These are phyloP conservation scores for Onychomys leucogaster DNA, from an alignment of 2,797 vertebrate species.

Conservation along the genomic window DNA sequence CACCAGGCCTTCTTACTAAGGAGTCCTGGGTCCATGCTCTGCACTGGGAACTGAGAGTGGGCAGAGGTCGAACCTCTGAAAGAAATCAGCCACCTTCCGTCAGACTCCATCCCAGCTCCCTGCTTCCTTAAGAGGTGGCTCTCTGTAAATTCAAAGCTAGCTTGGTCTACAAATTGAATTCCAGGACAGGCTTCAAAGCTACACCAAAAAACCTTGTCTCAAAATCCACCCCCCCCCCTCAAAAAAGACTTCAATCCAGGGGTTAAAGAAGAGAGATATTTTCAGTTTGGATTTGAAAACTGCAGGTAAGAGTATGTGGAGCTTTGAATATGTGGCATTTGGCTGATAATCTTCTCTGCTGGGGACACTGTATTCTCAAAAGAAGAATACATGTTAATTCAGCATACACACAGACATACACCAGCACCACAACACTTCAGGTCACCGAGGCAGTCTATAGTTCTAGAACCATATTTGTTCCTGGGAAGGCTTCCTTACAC, in stretches of 20 bases:
- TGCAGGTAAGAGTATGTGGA: not conserved
- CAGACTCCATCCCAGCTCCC: not conserved
- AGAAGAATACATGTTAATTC: not conserved
- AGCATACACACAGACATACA: too few relatives aligned
- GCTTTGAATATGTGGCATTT: not conserved
- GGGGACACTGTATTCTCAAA: not conserved
- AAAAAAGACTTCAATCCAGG: not conserved
- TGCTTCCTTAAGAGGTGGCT: not conserved
- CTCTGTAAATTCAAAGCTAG: not conserved
- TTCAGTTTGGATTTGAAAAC: not conserved
- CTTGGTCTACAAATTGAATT: not conserved
- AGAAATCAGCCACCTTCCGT: not conserved
- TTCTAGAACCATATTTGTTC: not conserved
- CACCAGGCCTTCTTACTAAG: not conserved
- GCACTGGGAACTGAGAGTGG: not conserved
- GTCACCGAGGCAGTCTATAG: not conserved
- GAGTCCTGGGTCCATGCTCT: too few relatives aligned
- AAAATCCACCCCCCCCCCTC: too few relatives aligned
- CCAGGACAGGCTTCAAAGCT: not conserved
- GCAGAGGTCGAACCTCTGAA: not conserved
- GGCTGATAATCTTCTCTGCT: not conserved
- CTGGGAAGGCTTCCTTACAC: not conserved
- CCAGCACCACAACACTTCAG: too few relatives aligned
- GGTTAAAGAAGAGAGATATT: not conserved
- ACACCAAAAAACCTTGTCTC: not conserved